These are phyloP conservation scores for Epinephelus cyanopodus DNA, from an alignment of 2,113 vertebrate species.

Conservation along the genomic window DNA sequence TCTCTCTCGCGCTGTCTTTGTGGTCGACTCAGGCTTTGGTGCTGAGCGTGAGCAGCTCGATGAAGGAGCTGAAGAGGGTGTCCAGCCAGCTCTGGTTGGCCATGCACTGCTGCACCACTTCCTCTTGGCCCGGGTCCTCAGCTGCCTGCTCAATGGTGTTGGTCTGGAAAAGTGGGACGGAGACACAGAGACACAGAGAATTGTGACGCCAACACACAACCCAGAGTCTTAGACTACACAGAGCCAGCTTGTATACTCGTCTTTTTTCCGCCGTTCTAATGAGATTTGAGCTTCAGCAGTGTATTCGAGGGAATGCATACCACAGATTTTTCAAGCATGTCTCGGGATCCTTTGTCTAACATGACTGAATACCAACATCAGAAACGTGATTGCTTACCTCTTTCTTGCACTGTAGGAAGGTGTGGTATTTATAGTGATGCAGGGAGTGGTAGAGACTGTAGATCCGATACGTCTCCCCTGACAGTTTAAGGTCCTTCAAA, in stretches of 20 bases:
- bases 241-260: background rate
- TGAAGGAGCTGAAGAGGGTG: constrained; percentile 92
- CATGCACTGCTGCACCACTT: constrained; percentile 97
- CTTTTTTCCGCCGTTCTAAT: background rate
- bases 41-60: constrained; percentile 91
- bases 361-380: background rate
- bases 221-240: background rate
- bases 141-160: constrained; percentile 92
- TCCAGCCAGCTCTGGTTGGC: constrained; percentile 95
- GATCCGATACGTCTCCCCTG: constrained; percentile 89
- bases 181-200: constrained; percentile 26
- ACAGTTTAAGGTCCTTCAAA: constrained; percentile 91
- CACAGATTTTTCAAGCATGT: background rate
- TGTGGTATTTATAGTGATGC: constrained; percentile 97
- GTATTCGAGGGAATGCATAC: background rate
- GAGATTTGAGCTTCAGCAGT: background rate
- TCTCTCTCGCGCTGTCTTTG: background rate
- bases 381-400: constrained; percentile 84
- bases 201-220: constrained; percentile 7
- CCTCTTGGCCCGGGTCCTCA: constrained; percentile 94
- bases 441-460: constrained; percentile 95
- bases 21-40: constrained; percentile 79
- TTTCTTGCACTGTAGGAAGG: constrained; percentile 94
- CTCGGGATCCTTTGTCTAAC: no score
- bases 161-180: constrained; percentile 80